These are phyloP conservation scores for Hydrochoerus hydrochaeris DNA, from an alignment of 2,113 vertebrate genomes.

Conservation along the genomic window DNA sequence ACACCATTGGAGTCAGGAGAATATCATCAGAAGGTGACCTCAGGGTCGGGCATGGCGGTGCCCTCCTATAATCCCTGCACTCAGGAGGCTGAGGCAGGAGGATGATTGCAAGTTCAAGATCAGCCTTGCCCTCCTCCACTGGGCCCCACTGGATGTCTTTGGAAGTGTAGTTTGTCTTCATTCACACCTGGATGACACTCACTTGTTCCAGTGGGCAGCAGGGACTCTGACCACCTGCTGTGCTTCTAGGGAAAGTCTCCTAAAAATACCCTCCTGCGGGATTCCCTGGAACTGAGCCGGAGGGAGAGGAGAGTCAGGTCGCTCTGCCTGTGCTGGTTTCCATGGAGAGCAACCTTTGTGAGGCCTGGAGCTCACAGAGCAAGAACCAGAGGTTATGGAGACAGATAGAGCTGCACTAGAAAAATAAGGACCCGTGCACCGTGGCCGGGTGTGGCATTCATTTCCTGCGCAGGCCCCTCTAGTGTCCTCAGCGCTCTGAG, in stretches of 20 bases:
- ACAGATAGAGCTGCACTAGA: neutral
- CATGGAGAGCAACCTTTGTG: neutral
- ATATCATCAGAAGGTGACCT: neutral
- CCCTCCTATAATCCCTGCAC: too few relatives aligned
- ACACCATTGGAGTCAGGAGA: neutral
- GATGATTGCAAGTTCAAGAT: too few relatives aligned
- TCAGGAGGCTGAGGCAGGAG: too few relatives aligned
- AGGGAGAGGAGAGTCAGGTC: slow-evolving; percentile 31
- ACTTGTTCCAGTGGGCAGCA: slow-evolving; percentile 23
- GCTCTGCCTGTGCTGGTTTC: slow-evolving; percentile 29
- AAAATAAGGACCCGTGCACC: neutral
- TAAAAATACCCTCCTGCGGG: slow-evolving; percentile 56
- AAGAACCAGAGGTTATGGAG: neutral
- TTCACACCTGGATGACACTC: slow-evolving; percentile 55
- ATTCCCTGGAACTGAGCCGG: slow-evolving; percentile 55
- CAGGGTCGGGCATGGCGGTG: neutral
- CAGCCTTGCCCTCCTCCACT: neutral
- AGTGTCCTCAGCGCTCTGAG: neutral
- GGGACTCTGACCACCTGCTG: slow-evolving; percentile 46
- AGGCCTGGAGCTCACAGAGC: neutral
- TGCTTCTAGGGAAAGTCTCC: slow-evolving; percentile 60
- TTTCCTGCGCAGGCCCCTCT: neutral
- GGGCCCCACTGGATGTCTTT: neutral
- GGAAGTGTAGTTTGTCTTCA: slow-evolving; percentile 6
- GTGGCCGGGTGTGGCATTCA: neutral